Evolutionary conservation across 2,797 vertebrate genomes (phyloP), one percentile per base, ranked within the genome.

Genomic region (Loris lydekkerianus): DNA sequence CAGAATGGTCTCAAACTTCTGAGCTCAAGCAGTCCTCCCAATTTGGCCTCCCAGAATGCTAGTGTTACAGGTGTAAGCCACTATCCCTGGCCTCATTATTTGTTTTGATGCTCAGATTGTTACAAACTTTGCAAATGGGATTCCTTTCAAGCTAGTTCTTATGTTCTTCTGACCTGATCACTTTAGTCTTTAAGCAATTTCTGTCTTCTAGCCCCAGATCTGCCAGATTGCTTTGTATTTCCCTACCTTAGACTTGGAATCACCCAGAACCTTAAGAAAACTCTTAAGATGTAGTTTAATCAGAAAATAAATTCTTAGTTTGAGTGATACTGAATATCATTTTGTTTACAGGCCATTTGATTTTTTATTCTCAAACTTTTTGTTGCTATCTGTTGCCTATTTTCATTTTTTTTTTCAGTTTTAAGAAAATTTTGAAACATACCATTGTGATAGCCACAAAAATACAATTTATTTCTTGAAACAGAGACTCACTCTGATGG

Each of bases 331-430:
- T 58, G n/a, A 72, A 8, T 3, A 29, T 40, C 34, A 53, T 37
- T 70, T 70, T 20, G 29, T 29, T 70, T 86, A 56, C 58, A 11
- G 34, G 49, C 27, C 17, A 21, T 58, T 72, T 72, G 25, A 58
- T 72, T 86, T 86, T 15, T 65, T 67, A 67, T n/a, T 29, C 34
- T 67, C 61, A 29, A 67, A 49, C 31, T 9, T 2, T 83, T 18
- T 82, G 25, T 91, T 95, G 60, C 75, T 40, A 82, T 29, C 31
- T 27, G 82, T 88, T 88, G 17, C 43, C n/a, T 27, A 34, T 70
- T 92, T 91, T 83, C 18, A 73, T 75, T 86, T 72, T 67, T n/a
- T 69, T 69, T 34, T 34, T 34, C 46, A 83, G 73, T 83, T 46
- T 29, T n/a, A 72, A 67, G 49, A 75, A 27, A 5, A 13, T 14